phyloP scores from a whole-genome alignment of 2,888 invertebrate genomes.

The Shargacucullia verbasci region DNA sequence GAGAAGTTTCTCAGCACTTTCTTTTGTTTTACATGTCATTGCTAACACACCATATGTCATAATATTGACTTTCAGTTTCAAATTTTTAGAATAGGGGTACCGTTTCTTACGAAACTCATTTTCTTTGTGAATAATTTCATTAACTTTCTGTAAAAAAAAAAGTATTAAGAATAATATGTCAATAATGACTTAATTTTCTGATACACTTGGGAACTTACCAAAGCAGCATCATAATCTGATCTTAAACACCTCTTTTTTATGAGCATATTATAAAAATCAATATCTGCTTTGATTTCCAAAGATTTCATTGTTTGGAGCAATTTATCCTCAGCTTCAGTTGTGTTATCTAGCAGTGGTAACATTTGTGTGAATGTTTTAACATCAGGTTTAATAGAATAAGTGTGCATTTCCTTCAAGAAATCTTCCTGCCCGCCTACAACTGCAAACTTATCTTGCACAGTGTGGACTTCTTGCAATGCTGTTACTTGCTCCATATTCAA shows the following conservation, averaged over 20 bases:
- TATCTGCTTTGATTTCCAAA: conserved; percentile 91
- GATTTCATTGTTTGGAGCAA: conserved; percentile 90
- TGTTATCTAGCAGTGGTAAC: conserved; percentile 92
- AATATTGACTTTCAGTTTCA: conserved; percentile 90
- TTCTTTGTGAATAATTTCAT: conserved; percentile 87
- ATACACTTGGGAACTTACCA: conserved; percentile 83
- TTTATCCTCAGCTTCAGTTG: conserved; percentile 91
- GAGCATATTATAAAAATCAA: conserved; percentile 95
- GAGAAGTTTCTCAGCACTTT: conserved; percentile 91
- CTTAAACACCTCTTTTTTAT: conserved; percentile 94
- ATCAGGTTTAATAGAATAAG: conserved; percentile 91
- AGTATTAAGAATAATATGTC: background rate
- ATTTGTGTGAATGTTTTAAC: conserved; percentile 94
- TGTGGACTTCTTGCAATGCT: conserved; percentile 88
- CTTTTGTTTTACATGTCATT: conserved; percentile 91
- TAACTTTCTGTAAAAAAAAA: conserved; percentile 84
- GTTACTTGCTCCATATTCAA: conserved; percentile 90
- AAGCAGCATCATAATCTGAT: conserved; percentile 91
- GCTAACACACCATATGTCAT: conserved; percentile 96
- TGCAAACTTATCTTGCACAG: conserved; percentile 91
- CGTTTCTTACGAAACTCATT: conserved; percentile 72
- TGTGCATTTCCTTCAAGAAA: conserved; percentile 93
- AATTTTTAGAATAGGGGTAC: conserved; percentile 77
- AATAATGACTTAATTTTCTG: background rate
- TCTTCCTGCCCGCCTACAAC: conserved; percentile 94